Evolutionary conservation across 2,113 vertebrate species (phyloP).

Genomic region (Beaufortia kweichowensis): DNA sequence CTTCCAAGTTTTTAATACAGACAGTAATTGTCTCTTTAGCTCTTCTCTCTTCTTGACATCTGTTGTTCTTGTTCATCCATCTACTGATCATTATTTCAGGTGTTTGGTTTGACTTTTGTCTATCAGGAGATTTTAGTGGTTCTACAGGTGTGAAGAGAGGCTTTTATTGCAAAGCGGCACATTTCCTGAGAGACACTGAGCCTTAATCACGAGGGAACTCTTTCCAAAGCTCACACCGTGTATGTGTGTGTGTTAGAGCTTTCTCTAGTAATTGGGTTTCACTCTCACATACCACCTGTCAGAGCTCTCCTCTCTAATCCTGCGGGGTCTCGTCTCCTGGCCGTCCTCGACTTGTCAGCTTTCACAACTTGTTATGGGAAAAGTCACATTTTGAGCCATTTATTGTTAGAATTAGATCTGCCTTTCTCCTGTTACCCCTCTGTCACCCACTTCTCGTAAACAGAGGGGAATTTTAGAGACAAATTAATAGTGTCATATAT

Average conservation of each 20-base stretch:
- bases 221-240: neutral
- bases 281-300: conserved; percentile 41
- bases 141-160: conserved; percentile 6
- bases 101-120: neutral
- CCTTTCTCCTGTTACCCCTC: neutral
- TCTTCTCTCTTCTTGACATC: neutral
- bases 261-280: conserved; percentile 38
- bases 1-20: neutral
- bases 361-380: conserved; percentile 10
- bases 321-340: neutral
- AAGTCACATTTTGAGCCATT: conserved; percentile 31
- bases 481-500: neutral
- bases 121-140: neutral
- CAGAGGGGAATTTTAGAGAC: neutral
- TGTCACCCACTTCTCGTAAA: neutral
- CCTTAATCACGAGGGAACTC: conserved; percentile 9
- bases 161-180: neutral
- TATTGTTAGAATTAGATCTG: conserved; percentile 1
- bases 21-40: neutral
- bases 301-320: conserved; percentile 8
- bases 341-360: conserved; percentile 3
- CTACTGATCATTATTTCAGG: neutral
- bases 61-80: neutral
- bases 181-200: neutral
- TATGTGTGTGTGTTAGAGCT: neutral